Conservation (phyloP, 2,888 invertebrate species). For the Alloscopus bannaensis region DNA sequence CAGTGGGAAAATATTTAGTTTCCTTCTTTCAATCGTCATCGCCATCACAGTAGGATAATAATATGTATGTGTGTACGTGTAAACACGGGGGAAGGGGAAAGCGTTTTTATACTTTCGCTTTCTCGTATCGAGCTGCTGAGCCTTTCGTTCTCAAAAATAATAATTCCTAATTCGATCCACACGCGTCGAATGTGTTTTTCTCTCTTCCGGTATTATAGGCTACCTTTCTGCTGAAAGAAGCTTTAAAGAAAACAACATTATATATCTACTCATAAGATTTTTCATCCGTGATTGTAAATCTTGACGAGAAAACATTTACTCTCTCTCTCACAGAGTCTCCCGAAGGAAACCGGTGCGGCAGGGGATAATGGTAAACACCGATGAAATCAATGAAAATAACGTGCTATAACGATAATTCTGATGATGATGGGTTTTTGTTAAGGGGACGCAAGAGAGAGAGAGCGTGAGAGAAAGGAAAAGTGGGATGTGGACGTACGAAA, state of each 20-base stretch:
- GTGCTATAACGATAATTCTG: constrained; percentile 29
- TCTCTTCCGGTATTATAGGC: too few relatives aligned
- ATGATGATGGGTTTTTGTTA: constrained; percentile 1
- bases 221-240: too few relatives aligned
- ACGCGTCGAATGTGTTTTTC: constrained; percentile 9
- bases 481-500: neutral
- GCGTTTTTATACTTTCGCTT: neutral
- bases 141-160: constrained; percentile 6
- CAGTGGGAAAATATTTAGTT: constrained; percentile 51
- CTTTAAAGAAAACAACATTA: constrained; percentile 1
- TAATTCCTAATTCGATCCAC: constrained; percentile 32
- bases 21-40: constrained; percentile 11
- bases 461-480: neutral
- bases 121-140: neutral
- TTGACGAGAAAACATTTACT: constrained; percentile 8
- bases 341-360: too few relatives aligned
- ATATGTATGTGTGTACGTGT: neutral
- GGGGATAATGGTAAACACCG: constrained; percentile 9
- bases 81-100: neutral
- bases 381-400: constrained; percentile 42
- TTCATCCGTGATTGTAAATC: constrained; percentile 11
- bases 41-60: neutral
- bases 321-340: neutral
- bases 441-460: neutral
- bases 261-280: constrained; percentile 4